phyloP scores from a whole-genome alignment of 2,113 vertebrate species.

The Oryzias melastigma region DNA sequence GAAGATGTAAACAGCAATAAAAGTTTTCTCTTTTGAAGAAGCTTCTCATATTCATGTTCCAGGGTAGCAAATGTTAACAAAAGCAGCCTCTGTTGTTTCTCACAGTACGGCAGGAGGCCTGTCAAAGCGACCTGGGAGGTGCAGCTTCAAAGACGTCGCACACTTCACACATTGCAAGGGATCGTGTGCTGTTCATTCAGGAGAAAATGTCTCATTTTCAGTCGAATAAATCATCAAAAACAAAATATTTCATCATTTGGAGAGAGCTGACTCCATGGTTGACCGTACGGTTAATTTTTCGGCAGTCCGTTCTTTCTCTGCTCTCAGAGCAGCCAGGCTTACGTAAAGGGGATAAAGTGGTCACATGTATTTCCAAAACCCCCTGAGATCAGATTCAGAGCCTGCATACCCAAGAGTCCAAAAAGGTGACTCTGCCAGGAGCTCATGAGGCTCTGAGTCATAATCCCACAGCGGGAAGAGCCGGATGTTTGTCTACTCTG shows the following conservation, averaged over 20 bases:
- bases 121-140: neutral
- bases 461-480: slow-evolving; percentile 10
- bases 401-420: slow-evolving; percentile 36
- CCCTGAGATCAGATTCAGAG: slow-evolving; percentile 15
- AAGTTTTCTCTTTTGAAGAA: slow-evolving; percentile 13
- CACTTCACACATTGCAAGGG: neutral
- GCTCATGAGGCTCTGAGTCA: slow-evolving; percentile 17
- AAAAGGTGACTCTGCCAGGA: slow-evolving; percentile 37
- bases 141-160: slow-evolving; percentile 1
- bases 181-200: slow-evolving; percentile 3
- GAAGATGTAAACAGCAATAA: slow-evolving; percentile 25
- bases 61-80: no score
- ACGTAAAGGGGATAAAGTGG: slow-evolving; percentile 25
- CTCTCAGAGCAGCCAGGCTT: slow-evolving; percentile 3
- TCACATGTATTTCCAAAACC: slow-evolving; percentile 44
- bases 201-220: slow-evolving; percentile 6
- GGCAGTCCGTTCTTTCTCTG: slow-evolving; percentile 41
- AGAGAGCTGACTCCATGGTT: slow-evolving; percentile 14
- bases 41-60: no score
- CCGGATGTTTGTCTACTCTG: neutral
- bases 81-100: no score
- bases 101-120: no score
- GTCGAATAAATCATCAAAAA: slow-evolving; percentile 21
- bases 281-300: slow-evolving; percentile 37
- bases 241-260: slow-evolving; percentile 29